A percentile compares a stretch with the other conserved stretches of the same genome.
Evolutionary conservation across 53 echinoderm and acorn worm species (phyloP).

Genomic region (Apostichopus leukothele): DNA sequence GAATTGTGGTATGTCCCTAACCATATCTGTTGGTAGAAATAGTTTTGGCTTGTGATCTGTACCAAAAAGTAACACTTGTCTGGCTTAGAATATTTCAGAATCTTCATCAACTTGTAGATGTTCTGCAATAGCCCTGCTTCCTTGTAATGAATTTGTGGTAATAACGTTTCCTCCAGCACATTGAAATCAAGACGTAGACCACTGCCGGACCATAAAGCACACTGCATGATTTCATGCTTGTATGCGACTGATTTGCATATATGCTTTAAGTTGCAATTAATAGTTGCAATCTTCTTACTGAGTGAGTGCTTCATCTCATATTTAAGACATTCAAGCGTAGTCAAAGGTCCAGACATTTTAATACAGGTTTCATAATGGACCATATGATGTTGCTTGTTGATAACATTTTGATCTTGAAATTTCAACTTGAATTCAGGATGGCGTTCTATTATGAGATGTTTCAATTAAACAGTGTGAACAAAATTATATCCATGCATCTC

Average conservation of each 20-base stretch:
- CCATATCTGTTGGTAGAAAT: constrained; percentile 17
- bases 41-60: constrained; percentile 49
- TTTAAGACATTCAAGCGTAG: constrained; percentile 59
- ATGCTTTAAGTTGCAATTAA: constrained; percentile 66
- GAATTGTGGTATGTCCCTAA: constrained; percentile 39
- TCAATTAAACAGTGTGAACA: constrained; percentile 52
- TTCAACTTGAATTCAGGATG: constrained; percentile 38
- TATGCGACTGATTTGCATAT: constrained; percentile 59
- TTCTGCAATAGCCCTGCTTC: background rate
- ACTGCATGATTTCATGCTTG: constrained; percentile 61
- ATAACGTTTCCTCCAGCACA: constrained; percentile 27
- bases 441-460: constrained; percentile 53
- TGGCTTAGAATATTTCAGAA: constrained; percentile 49
- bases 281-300: constrained; percentile 51
- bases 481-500: constrained; percentile 62
- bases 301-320: constrained; percentile 67
- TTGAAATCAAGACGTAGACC: constrained; percentile 19
- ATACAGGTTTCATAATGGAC: constrained; percentile 61
- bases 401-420: constrained; percentile 49
- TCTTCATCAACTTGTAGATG: constrained; percentile 35
- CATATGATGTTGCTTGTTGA: constrained; percentile 75
- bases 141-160: constrained; percentile 11
- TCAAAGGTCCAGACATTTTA: constrained; percentile 55
- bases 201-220: constrained; percentile 45
- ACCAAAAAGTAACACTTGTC: constrained; percentile 48